Evolutionary conservation across 2,888 invertebrate genomes (phyloP).

Genomic region (Micropterix aruncella): DNA sequence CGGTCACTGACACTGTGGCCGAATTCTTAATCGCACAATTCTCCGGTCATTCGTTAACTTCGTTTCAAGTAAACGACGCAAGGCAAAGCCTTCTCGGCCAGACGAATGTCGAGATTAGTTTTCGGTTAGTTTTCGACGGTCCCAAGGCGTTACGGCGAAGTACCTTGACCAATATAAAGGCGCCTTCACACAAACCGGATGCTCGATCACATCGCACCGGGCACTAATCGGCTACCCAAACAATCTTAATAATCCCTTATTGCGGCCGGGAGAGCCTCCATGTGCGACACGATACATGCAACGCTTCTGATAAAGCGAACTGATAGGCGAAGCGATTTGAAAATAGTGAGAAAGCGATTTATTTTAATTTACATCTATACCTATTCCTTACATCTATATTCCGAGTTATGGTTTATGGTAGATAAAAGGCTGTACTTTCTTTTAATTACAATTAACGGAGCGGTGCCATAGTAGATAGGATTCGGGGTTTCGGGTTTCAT

Average conservation of each 20-base stretch:
- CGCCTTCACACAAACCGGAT: not conserved
- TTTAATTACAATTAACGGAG: too few relatives aligned
- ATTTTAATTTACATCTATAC: not conserved
- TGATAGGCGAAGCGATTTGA: not conserved
- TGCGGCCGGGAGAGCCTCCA: not conserved
- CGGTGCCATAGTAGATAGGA: too few relatives aligned
- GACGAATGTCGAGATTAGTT: not conserved
- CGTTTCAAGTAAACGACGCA: too few relatives aligned
- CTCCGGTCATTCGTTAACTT: too few relatives aligned
- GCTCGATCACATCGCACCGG: not conserved
- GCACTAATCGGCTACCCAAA: not conserved
- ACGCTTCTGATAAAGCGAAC: not conserved
- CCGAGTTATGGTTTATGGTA: too few relatives aligned
- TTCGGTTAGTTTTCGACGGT: not conserved
- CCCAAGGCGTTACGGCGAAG: not conserved
- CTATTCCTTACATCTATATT: too few relatives aligned
- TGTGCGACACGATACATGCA: not conserved
- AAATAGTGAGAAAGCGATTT: not conserved
- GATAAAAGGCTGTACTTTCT: too few relatives aligned
- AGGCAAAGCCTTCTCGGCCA: too few relatives aligned
- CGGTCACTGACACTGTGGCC: too few relatives aligned
- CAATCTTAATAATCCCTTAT: not conserved
- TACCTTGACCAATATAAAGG: not conserved
- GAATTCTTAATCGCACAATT: too few relatives aligned
- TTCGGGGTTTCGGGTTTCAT: too few relatives aligned